phyloP scores from a whole-genome alignment of 2,797 vertebrate genomes.

The Pseudochirops cupreus region DNA sequence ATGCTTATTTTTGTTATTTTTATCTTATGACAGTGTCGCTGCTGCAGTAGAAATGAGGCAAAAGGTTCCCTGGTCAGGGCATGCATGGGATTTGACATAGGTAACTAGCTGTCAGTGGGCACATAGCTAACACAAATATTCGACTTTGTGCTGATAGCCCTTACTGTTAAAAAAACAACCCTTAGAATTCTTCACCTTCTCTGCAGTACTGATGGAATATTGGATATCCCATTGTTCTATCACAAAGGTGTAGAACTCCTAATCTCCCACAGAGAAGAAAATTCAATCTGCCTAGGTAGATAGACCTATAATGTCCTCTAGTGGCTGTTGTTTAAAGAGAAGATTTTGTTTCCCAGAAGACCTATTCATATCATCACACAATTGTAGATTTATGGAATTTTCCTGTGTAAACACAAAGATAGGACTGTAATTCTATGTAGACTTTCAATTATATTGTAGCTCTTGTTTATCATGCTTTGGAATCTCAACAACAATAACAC shows the following conservation, averaged over 20 bases:
- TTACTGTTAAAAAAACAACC: background rate
- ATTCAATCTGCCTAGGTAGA: background rate
- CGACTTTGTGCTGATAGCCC: slow-evolving; percentile 10
- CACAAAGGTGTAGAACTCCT: background rate
- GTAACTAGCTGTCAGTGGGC: slow-evolving; percentile 1
- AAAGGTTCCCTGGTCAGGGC: slow-evolving; percentile 27
- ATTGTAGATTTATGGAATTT: background rate
- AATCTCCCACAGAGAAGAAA: background rate
- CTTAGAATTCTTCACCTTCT: slow-evolving; percentile 6
- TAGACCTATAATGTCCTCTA: background rate
- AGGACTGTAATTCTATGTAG: background rate
- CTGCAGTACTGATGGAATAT: background rate
- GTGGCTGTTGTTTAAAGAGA: background rate
- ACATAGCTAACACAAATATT: slow-evolving; percentile 32
- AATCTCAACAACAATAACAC: background rate
- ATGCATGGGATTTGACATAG: slow-evolving; percentile 2
- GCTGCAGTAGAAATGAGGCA: slow-evolving; percentile 27
- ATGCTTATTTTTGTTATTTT: background rate
- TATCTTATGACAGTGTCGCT: slow-evolving; percentile 36
- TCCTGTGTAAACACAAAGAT: background rate
- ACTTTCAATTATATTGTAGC: background rate
- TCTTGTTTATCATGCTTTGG: background rate
- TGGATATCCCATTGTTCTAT: background rate
- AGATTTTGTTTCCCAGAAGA: background rate
- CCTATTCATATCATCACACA: background rate